These are phyloP conservation scores for Colius striatus DNA, from an alignment of 2,113 vertebrate genomes.

Conservation along the genomic window DNA sequence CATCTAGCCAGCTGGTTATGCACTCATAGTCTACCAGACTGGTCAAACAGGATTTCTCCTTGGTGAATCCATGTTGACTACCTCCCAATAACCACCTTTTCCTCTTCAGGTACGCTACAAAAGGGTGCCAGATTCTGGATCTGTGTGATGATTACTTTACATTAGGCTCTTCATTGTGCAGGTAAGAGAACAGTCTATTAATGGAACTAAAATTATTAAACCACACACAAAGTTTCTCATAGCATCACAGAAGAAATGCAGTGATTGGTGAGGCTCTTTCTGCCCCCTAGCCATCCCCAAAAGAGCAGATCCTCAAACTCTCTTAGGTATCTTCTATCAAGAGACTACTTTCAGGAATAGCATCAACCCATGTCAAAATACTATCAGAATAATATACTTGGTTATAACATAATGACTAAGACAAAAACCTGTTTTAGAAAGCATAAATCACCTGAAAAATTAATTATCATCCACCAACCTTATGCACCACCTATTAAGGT, in stretches of 20 bases:
- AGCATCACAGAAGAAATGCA: neutral
- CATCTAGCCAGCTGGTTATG: too few relatives aligned
- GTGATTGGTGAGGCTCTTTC: neutral
- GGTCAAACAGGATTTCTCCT: too few relatives aligned
- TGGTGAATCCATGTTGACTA: too few relatives aligned
- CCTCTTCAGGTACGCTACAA: neutral
- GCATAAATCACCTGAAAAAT: neutral
- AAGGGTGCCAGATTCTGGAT: neutral
- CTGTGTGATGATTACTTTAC: neutral
- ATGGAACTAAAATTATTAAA: neutral
- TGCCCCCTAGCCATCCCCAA: fast-evolving
- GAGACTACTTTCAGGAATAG: neutral
- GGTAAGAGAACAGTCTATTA: neutral
- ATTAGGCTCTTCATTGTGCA: neutral
- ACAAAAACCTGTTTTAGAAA: neutral
- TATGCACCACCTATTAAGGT: neutral
- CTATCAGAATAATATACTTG: neutral
- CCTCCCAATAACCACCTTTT: too few relatives aligned
- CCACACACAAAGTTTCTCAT: neutral
- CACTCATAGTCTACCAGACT: too few relatives aligned
- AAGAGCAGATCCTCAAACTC: neutral
- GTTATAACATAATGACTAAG: neutral
- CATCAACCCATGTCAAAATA: neutral
- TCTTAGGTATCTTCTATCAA: neutral
- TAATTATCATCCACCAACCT: neutral